phyloP scores from a whole-genome alignment of 2,797 vertebrate genomes.

The Basileuterus tristriatus region DNA sequence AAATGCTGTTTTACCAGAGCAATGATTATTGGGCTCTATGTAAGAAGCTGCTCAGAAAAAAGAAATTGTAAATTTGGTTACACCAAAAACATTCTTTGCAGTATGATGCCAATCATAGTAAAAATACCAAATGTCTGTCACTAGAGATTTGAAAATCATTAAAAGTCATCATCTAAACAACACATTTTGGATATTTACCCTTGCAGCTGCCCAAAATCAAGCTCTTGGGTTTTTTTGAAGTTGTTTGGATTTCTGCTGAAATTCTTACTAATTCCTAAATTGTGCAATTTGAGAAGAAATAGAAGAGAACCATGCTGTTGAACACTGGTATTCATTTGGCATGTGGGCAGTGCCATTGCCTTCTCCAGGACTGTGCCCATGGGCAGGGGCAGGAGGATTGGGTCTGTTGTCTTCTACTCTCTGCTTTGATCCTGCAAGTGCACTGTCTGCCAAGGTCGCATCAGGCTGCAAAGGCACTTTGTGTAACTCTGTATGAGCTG shows the following conservation, averaged over 20 bases:
- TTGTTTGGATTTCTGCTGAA: not conserved
- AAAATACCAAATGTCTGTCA: not conserved
- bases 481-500: conserved; percentile 26
- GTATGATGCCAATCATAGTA: not conserved
- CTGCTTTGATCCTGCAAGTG: not conserved
- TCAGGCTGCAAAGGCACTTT: conserved; percentile 36
- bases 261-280: not conserved
- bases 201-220: not conserved
- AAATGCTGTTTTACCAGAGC: not conserved
- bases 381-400: conserved; percentile 51
- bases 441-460: not conserved
- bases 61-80: not conserved
- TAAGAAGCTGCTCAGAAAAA: not conserved
- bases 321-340: not conserved
- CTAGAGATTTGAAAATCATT: not conserved
- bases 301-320: not conserved
- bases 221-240: not conserved
- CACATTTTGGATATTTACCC: not conserved
- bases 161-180: not conserved
- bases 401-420: conserved; percentile 23
- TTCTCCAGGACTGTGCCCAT: not conserved
- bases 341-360: not conserved
- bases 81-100: not conserved
- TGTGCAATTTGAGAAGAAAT: not conserved
- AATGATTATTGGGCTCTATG: not conserved